Evolutionary conservation across 2,113 vertebrate species (phyloP), one percentile per base, ranked within the genome.

Genomic region (Cricetomys ansorgei): DNA sequence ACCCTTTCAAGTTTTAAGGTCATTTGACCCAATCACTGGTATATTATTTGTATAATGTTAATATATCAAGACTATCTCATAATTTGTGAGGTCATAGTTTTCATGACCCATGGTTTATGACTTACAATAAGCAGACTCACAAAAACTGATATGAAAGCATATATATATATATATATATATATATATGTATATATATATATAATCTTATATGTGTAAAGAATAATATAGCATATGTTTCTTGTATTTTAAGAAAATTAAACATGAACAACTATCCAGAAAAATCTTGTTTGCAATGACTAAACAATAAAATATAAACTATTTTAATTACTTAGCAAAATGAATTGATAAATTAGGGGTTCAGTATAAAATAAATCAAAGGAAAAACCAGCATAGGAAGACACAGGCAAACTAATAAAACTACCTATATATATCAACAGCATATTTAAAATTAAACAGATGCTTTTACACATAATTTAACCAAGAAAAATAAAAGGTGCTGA

Each of bases 311-410:
- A 31, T 1, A 59, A 95, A 96, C 0, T 87, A 7, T 94, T 19
- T 83, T 73, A 86, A 89, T 72, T 76, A 89, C 59, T 89, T 80
- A 96, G n/a, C 57, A 97, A 97, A 96, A 48, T 9, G 3, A 55
- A 79, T 25, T 48, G 21, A 75, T 53, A 94, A 93, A 77, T 11
- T 11, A 48, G 19, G 37, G 17, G 12, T 43, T 75, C 37, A 23
- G 21, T n/a, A 72, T 43, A 94, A 96, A 85, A 72, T 65, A 89
- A 88, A 94, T 75, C 2, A 87, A 81, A 92, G 37, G 37, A 76
- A 93, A 93, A 95, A 94, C 1, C 0, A 81, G 12, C 34, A 95
- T 50, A 94, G 27, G 21, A 81, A 91, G 5, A 67, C 17, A 75
- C 0, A 23, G 0, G 9, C 48, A 73, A 70, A 93, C 4, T 37